phyloP scores from a whole-genome alignment of 1,140 invertebrate genomes.

The Drosophila pruinosa region DNA sequence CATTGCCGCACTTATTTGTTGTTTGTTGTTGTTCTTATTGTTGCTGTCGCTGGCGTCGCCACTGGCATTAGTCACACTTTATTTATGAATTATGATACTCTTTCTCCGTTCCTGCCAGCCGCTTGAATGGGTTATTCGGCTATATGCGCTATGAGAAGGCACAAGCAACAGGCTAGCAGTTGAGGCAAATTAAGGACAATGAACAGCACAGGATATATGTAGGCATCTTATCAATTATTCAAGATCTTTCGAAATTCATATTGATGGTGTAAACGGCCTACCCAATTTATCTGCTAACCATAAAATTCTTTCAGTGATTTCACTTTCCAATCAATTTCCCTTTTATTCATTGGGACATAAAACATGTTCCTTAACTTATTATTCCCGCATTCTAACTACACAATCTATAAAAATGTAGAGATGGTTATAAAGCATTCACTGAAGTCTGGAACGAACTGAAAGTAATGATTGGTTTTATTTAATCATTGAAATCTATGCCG shows the following conservation, averaged over 20 bases:
- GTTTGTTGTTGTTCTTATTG: slow-evolving; percentile 25
- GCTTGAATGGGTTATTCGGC: slow-evolving; percentile 32
- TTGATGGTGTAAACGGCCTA: neutral
- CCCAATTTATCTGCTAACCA: neutral
- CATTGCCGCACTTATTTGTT: neutral
- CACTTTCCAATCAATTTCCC: neutral
- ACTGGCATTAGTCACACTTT: slow-evolving; percentile 78
- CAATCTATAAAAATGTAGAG: no score
- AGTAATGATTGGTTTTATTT: no score
- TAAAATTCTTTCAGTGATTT: neutral
- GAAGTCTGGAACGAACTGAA: no score
- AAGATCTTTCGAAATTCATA: neutral
- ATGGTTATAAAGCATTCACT: no score
- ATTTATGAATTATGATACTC: slow-evolving; percentile 76
- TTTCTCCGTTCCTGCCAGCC: slow-evolving; percentile 14
- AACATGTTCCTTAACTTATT: no score
- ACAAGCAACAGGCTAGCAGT: neutral
- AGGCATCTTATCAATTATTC: neutral
- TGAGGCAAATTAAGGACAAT: neutral
- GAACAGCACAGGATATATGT: neutral
- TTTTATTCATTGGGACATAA: neutral
- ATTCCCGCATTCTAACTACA: no score
- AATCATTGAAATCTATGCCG: no score
- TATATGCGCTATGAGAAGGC: neutral
- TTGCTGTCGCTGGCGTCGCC: slow-evolving; percentile 30